phyloP scores from a whole-genome alignment of 1,140 invertebrate genomes.

The Pararge aegeria region DNA sequence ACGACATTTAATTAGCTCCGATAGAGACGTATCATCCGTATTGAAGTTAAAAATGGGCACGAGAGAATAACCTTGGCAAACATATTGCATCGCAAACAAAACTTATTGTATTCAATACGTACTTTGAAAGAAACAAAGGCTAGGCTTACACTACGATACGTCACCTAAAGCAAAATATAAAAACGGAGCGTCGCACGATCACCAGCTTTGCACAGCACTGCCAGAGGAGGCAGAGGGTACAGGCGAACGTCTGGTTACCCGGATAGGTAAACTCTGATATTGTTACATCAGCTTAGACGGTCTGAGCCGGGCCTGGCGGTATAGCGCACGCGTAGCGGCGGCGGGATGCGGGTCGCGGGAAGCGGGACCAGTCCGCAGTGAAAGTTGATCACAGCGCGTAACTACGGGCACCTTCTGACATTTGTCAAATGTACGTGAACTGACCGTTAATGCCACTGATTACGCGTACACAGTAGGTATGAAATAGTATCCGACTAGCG shows the following conservation, averaged over 20 bases:
- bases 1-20: conserved; percentile 13
- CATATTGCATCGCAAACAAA: not conserved
- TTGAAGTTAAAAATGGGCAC: not conserved
- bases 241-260: conserved; percentile 1
- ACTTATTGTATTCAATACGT: not conserved
- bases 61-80: not conserved
- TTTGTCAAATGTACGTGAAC: conserved; percentile 49
- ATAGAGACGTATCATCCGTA: conserved; percentile 2
- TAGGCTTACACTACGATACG: not conserved
- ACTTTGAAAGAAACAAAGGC: not conserved
- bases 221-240: conserved; percentile 7
- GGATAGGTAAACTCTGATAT: conserved; percentile 8
- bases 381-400: conserved; percentile 52
- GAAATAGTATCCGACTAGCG: too few relatives aligned
- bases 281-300: conserved; percentile 22
- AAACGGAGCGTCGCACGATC: conserved; percentile 29
- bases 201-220: conserved; percentile 15
- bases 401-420: conserved; percentile 39
- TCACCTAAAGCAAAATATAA: conserved; percentile 27
- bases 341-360: conserved; percentile 21
- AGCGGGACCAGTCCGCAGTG: conserved; percentile 44
- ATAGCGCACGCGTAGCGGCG: conserved; percentile 24
- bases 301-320: conserved; percentile 15
- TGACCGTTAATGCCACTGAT: conserved; percentile 35
- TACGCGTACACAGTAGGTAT: not conserved